Evolutionary conservation across 2,797 vertebrate genomes (phyloP).

Genomic region (Lacerta bilineata): DNA sequence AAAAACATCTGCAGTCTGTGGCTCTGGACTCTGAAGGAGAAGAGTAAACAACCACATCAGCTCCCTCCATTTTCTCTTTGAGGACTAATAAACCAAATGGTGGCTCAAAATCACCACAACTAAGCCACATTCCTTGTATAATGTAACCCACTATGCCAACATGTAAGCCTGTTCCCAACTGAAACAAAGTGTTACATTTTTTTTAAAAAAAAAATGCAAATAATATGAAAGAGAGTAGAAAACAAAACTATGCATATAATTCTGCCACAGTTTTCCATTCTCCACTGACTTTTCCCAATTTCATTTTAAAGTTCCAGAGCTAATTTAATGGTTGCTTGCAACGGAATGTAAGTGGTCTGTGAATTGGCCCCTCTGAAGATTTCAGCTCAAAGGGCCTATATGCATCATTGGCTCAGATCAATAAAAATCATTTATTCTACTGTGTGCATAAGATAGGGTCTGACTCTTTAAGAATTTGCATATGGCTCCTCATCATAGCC

Average conservation of each 20-base stretch:
- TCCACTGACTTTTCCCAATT: background rate
- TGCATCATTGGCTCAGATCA: background rate
- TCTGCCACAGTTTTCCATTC: background rate
- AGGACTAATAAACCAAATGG: background rate
- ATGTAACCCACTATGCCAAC: background rate
- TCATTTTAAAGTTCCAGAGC: slow-evolving; percentile 10
- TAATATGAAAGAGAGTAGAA: background rate
- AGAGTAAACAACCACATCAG: background rate
- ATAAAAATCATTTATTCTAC: background rate
- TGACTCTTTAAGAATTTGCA: background rate
- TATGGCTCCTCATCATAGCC: background rate
- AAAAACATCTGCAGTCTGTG: background rate
- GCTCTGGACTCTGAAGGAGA: background rate
- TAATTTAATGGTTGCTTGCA: background rate
- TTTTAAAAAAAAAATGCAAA: too few relatives aligned
- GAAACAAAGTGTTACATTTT: background rate
- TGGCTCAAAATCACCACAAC: background rate
- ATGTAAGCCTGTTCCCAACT: background rate
- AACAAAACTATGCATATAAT: too few relatives aligned
- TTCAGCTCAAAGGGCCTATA: background rate
- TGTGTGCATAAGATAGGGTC: background rate
- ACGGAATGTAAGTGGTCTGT: background rate
- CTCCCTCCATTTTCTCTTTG: background rate
- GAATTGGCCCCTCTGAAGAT: background rate
- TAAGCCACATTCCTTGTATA: background rate